Evolutionary conservation across 2,888 invertebrate genomes (phyloP), one percentile per base, ranked within the genome.

Genomic region (Argyresthia goedartella): DNA sequence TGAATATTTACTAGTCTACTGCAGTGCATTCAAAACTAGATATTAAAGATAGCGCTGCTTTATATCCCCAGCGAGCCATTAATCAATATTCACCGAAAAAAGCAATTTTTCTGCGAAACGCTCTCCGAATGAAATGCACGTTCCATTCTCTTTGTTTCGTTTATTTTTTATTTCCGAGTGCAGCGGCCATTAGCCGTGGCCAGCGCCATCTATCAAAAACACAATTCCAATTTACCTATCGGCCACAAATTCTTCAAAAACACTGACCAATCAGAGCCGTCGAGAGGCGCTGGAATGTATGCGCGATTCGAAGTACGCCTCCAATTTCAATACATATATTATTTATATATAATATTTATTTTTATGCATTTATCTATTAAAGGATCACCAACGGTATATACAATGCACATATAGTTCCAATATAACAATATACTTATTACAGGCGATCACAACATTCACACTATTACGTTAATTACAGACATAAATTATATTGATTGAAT

Each of bases 161-260:
- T 67, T 25, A 4, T 25, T 25, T 25, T 63, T 69, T 69, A 67
- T 69, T 67, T 65, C 63, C 50, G 53, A 55, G 53, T 56, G 53
- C 57, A 57, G 61, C 58, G 58, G 65, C 76, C 77, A 76, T 78
- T 76, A 76, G 59, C 54, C 71, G 65, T 66, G 25, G 25, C 25
- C 25, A 25, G 60, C 62, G 66, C 67, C 75, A 82, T 81, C 80
- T 74, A 81, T 82, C 81, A 80, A 75, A 75, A 65, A 68, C 71
- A 72, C 80, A 71, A 76, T 78, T 76, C 77, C 82, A 84, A 81
- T 82, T 84, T 81, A 81, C 82, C 81, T 75, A 70, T 72, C 75
- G 69, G 69, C 80, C 80, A 81, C 81, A 81, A 81, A 81, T 81
- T 78, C 81, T 76, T 80, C 76, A 77, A 76, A 76, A 73, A 73